A percentile compares a stretch with the other conserved stretches of the same genome.
Conservation (phyloP, 1,140 invertebrate genomes). For the Caerostris darwini region DNA sequence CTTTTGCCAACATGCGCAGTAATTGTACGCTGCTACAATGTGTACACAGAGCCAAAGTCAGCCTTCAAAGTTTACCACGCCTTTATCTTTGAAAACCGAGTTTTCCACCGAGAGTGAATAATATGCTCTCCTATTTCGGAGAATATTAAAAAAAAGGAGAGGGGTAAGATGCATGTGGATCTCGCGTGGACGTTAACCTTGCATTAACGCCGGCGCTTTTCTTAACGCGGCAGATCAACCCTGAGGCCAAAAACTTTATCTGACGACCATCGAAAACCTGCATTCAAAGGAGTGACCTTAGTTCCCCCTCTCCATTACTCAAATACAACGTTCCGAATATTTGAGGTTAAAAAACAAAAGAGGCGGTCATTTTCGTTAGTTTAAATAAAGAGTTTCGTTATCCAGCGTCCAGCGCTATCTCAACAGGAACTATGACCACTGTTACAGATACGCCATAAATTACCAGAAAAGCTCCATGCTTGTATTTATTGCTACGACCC, state of each 20-base stretch:
- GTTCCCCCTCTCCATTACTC: conserved; percentile 66
- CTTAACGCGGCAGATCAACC: conserved; percentile 36
- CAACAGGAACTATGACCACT: conserved; percentile 26
- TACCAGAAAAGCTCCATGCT: neutral
- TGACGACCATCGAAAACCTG: conserved; percentile 62
- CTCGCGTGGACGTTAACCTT: conserved; percentile 67
- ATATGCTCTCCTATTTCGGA: conserved; percentile 49
- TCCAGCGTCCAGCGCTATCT: conserved; percentile 2
- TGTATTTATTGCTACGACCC: conserved; percentile 59
- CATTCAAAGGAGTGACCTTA: conserved; percentile 64
- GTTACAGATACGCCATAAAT: conserved; percentile 46
- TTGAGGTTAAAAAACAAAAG: conserved; percentile 67
- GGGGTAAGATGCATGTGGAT: conserved; percentile 27
- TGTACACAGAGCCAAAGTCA: neutral
- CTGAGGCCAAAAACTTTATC: conserved; percentile 39
- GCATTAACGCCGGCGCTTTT: conserved; percentile 51
- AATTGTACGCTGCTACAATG: conserved; percentile 32
- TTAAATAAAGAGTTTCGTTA: conserved; percentile 20
- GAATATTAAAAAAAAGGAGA: conserved; percentile 54
- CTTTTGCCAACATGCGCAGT: conserved; percentile 6
- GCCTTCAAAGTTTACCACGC: conserved; percentile 38
- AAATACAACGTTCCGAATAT: conserved; percentile 56
- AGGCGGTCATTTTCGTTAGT: conserved; percentile 38
- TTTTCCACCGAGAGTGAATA: conserved; percentile 51
- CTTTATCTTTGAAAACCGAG: conserved; percentile 52